phyloP scores from a whole-genome alignment of 2,797 vertebrate genomes.

The Nannoperca australis region DNA sequence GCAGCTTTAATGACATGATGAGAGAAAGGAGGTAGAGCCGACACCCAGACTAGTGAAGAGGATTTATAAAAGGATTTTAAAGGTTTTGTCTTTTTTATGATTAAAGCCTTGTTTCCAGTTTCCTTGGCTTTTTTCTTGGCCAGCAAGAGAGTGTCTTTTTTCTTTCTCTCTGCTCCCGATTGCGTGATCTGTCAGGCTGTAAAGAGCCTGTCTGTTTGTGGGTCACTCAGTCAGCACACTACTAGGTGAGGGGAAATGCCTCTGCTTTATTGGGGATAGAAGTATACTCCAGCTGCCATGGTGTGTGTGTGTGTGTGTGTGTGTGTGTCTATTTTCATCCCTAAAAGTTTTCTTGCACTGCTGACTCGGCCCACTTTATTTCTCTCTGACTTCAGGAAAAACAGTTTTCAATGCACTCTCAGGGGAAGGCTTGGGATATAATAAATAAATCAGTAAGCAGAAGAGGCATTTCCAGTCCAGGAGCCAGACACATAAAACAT shows the following conservation, averaged over 20 bases:
- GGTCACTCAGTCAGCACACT: conserved; percentile 58
- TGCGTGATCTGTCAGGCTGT: conserved; percentile 32
- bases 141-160: conserved; percentile 12
- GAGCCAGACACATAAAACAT: conserved; percentile 74
- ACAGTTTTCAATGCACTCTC: conserved; percentile 72
- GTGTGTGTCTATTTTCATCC: conserved; percentile 64
- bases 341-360: conserved; percentile 53
- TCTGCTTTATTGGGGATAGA: conserved; percentile 63
- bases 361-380: conserved; percentile 69
- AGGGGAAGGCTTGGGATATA: conserved; percentile 67
- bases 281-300: conserved; percentile 54
- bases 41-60: conserved; percentile 29
- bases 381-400: conserved; percentile 71
- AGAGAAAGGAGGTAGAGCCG: conserved; percentile 18
- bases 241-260: conserved; percentile 58
- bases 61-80: conserved; percentile 41
- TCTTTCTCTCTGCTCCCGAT: conserved; percentile 43
- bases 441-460: conserved; percentile 82
- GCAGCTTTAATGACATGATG: conserved; percentile 63
- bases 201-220: conserved; percentile 57
- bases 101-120: conserved; percentile 30
- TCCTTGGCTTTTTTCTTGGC: conserved; percentile 39
- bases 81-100: conserved; percentile 10
- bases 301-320: conserved; percentile 9
- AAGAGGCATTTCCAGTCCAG: conserved; percentile 77